Percentiles rank a stretch among this genome's conserved stretches.
Conservation (phyloP, 2,888 invertebrate genomes). For the Aspidiotus destructor region DNA sequence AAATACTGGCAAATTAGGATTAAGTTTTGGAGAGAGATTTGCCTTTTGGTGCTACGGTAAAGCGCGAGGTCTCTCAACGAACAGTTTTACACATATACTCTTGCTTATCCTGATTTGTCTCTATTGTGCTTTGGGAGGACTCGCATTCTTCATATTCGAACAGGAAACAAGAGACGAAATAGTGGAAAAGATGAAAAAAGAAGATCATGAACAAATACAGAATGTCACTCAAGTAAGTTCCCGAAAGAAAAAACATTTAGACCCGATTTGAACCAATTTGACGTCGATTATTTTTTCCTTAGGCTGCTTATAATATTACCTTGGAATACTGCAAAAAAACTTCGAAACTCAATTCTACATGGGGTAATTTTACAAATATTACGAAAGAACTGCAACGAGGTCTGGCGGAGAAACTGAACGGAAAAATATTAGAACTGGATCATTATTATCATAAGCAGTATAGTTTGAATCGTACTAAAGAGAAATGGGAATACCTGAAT, state of each 20-base stretch:
- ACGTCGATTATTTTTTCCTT: too few species aligned
- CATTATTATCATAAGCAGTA: neutral
- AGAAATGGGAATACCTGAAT: slow-evolving; percentile 40
- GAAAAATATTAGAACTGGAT: neutral
- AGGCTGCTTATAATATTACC: too few species aligned
- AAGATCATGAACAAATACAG: neutral
- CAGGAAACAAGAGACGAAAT: slow-evolving; percentile 34
- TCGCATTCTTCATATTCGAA: slow-evolving; percentile 68
- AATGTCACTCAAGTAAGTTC: neutral
- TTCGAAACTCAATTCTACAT: too few species aligned
- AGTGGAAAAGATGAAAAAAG: neutral
- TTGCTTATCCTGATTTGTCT: slow-evolving; percentile 63
- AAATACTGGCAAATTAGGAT: slow-evolving; percentile 61
- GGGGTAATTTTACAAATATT: too few species aligned
- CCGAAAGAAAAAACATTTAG: neutral
- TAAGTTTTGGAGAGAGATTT: slow-evolving; percentile 73
- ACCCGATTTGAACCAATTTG: too few species aligned
- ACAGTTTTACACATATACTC: slow-evolving; percentile 84
- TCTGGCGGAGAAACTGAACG: too few species aligned
- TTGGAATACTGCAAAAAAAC: too few species aligned
- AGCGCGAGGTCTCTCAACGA: slow-evolving; percentile 62
- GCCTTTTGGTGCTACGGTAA: slow-evolving; percentile 71
- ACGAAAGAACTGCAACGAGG: too few species aligned
- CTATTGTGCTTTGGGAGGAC: slow-evolving; percentile 73
- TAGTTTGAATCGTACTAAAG: slow-evolving; percentile 9